Conservation (phyloP, 2,797 vertebrate genomes). For the Apogon talboti region DNA sequence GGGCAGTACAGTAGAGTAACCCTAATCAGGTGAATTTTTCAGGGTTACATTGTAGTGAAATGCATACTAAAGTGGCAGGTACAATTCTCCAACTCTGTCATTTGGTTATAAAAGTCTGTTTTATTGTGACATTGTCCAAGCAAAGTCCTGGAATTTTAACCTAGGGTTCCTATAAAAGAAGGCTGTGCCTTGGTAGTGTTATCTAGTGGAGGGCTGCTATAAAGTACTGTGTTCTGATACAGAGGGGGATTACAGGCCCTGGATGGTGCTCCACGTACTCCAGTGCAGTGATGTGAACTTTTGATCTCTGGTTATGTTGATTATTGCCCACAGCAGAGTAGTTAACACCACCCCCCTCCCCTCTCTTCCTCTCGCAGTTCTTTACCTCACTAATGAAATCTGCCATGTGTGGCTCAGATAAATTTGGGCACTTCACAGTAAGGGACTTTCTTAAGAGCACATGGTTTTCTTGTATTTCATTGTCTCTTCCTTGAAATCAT, state of each 20-base stretch:
- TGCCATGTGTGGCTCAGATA: slow-evolving; percentile 57
- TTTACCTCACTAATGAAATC: slow-evolving; percentile 66
- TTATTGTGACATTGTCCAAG: slow-evolving; percentile 76
- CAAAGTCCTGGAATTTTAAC: slow-evolving; percentile 84
- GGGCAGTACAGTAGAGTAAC: slow-evolving; percentile 27
- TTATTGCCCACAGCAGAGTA: slow-evolving; percentile 80
- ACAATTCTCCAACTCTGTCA: slow-evolving; percentile 39
- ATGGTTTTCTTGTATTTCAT: slow-evolving; percentile 69
- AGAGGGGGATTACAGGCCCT: slow-evolving; percentile 73
- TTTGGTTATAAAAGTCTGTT: slow-evolving; percentile 73
- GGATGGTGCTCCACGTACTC: slow-evolving; percentile 70
- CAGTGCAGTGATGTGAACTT: slow-evolving; percentile 82
- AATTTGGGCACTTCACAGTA: slow-evolving; percentile 40
- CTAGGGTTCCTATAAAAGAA: slow-evolving; percentile 84
- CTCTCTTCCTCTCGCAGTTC: slow-evolving; percentile 37
- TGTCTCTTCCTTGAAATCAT: slow-evolving; percentile 78
- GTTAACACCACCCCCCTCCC: slow-evolving; percentile 49
- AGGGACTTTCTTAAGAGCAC: slow-evolving; percentile 36
- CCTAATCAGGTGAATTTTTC: slow-evolving; percentile 5
- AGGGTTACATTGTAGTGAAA: slow-evolving; percentile 32
- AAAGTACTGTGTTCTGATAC: slow-evolving; percentile 77
- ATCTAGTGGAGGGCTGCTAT: slow-evolving; percentile 79
- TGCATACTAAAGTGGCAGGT: slow-evolving; percentile 29
- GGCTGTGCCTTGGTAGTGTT: slow-evolving; percentile 67
- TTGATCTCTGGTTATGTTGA: slow-evolving; percentile 83